phyloP scores from a whole-genome alignment of 2,113 vertebrate genomes.

The Syngnathus typhle region DNA sequence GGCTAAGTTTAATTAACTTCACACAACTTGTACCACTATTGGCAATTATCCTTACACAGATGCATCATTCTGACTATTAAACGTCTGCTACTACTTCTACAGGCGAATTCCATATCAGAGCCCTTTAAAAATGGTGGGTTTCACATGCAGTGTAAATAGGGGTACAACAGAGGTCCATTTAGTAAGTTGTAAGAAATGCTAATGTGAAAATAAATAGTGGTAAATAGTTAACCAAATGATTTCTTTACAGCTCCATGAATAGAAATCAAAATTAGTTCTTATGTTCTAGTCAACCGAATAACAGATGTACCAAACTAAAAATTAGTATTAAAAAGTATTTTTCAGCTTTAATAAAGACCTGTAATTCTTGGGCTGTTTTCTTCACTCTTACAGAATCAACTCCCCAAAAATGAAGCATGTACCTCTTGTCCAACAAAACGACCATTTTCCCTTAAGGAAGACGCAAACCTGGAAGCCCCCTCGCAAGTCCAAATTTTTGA shows the following conservation, averaged over 20 bases:
- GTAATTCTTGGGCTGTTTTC: too few species aligned
- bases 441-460: conserved; percentile 20
- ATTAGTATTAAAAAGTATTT: neutral
- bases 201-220: too few species aligned
- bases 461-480: conserved; percentile 7
- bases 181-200: too few species aligned
- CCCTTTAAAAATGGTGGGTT: too few species aligned
- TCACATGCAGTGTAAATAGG: too few species aligned
- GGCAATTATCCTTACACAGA: neutral
- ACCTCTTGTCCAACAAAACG: conserved; percentile 52
- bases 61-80: neutral
- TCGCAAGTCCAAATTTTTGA: conserved; percentile 55
- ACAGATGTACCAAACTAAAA: neutral
- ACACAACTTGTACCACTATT: neutral
- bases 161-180: too few species aligned
- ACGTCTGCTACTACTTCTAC: neutral
- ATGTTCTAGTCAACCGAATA: neutral
- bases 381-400: conserved; percentile 19
- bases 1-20: neutral
- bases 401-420: conserved; percentile 17
- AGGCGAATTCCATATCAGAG: too few species aligned
- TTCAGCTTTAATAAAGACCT: too few species aligned
- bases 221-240: too few species aligned
- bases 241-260: neutral
- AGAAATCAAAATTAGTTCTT: neutral